Evolutionary conservation across 2,797 vertebrate species (phyloP), one percentile per base, ranked within the genome.

Genomic region (Xerus rutilus): DNA sequence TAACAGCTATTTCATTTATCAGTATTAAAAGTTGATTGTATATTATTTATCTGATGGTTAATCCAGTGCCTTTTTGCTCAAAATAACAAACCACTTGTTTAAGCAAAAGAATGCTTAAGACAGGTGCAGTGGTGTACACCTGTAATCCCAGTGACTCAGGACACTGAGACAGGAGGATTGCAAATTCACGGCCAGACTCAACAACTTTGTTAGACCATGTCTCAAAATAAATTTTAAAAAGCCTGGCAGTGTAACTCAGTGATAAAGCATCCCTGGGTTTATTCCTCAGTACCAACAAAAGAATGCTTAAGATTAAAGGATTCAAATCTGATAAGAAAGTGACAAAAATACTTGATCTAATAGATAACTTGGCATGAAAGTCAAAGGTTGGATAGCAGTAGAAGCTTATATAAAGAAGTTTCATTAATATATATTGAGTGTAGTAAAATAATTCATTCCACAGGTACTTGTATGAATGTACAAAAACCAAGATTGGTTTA

Each of bases 361-460:
- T 82, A 32, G 15, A 79, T 57, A 78, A 67, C 17, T 39, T 52
- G 52, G 18, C 30, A 69, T 72, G 14, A 17, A 39, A 67, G 9
- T 87, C 23, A 81, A 72, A 86, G 35, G 45, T 94, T 82, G 8
- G 32, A 77, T 92, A 64, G 65, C 70, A 49, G 1, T 73, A 79
- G 47, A 87, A 79, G 30, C 17, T 88, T 89, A 35, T n/a, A 28
- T 82, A 72, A 73, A 43, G 15, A 79, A 77, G 11, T 84, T 89
- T 95, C 65, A 76, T 77, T 90, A 45, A 79, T 86, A 78, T 94
- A 18, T 95, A 77, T 23, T 92, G 59, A 88, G 39, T 52, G 91
- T 91, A 57, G 64, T 82, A 79, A 86, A 64, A 90, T 5, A 91
- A 15, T 17, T 64, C 6, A 64, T 49, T 21, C 43, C 70, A 84